Percentiles rank a stretch among this genome's conserved stretches.
Conservation (phyloP, 2,113 vertebrate species). For the Leuciscus idus region DNA sequence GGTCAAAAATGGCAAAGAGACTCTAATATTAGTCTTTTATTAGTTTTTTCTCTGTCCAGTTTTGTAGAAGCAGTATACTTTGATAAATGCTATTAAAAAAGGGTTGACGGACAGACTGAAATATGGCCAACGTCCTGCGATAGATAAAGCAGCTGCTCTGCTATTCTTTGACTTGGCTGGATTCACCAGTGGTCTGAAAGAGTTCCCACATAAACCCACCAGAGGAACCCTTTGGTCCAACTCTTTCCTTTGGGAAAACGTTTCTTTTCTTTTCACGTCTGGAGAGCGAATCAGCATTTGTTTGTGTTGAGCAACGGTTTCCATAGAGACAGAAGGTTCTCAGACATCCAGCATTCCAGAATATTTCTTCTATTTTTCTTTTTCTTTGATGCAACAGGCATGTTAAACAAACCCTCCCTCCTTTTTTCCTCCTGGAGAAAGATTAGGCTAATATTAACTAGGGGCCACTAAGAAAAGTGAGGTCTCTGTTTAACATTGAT, state of each 20-base stretch:
- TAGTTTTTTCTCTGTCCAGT: background rate
- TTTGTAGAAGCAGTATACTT: background rate
- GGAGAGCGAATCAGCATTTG: constrained; percentile 64
- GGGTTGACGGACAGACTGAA: background rate
- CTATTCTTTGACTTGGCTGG: constrained; percentile 63
- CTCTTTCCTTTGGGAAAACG: constrained; percentile 72
- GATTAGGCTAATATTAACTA: background rate
- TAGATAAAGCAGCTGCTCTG: constrained; percentile 63
- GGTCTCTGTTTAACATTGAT: background rate
- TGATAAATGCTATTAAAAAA: background rate
- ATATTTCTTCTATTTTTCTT: constrained; percentile 65
- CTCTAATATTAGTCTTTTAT: background rate
- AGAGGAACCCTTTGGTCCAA: constrained; percentile 59
- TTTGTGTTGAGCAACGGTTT: constrained; percentile 72
- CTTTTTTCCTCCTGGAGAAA: constrained; percentile 15
- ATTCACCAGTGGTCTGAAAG: constrained; percentile 63
- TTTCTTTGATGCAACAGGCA: constrained; percentile 38
- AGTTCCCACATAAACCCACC: constrained; percentile 71
- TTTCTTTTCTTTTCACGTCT: constrained; percentile 65
- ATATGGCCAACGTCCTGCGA: constrained; percentile 23
- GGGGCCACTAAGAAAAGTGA: background rate
- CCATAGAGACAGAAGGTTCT: constrained; percentile 68
- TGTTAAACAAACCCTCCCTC: constrained; percentile 20
- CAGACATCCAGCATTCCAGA: constrained; percentile 67
- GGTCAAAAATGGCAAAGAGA: background rate